Evolutionary conservation across 2,113 vertebrate species (phyloP).

Genomic region (Eclectus roratus): DNA sequence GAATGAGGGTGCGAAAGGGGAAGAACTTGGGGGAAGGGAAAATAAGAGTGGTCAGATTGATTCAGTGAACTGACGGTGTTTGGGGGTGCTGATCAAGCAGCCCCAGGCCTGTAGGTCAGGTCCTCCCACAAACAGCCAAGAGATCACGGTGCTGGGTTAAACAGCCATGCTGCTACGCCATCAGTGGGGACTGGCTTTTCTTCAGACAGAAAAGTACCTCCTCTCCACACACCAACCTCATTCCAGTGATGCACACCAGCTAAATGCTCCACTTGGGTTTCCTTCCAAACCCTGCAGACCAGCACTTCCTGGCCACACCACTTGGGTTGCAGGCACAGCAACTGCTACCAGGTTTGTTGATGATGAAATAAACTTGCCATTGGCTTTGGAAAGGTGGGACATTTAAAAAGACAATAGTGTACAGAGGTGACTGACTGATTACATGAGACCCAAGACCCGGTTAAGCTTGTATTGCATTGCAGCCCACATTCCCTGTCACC

Average conservation of each 20-base stretch:
- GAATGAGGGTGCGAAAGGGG: background rate
- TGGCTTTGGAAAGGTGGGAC: background rate
- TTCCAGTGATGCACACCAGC: background rate
- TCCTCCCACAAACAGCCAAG: background rate
- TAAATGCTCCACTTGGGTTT: background rate
- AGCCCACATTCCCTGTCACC: background rate
- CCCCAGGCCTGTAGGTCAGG: background rate
- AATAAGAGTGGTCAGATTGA: background rate
- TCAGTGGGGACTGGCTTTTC: background rate
- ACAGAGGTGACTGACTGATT: background rate
- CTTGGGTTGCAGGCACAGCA: accelerated
- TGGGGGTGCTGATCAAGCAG: background rate
- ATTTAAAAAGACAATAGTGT: background rate
- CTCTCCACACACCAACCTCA: too few species aligned
- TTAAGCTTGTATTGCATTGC: background rate
- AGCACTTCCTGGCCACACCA: accelerated
- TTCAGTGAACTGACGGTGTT: background rate
- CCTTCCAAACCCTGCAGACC: background rate
- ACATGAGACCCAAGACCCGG: background rate
- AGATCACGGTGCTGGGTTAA: background rate
- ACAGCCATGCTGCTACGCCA: background rate
- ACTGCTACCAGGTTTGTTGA: background rate
- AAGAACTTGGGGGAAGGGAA: background rate
- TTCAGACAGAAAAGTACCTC: background rate
- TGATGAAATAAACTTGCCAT: background rate